Conservation (phyloP, 2,888 invertebrate species). For the Scaptomyza parva region DNA sequence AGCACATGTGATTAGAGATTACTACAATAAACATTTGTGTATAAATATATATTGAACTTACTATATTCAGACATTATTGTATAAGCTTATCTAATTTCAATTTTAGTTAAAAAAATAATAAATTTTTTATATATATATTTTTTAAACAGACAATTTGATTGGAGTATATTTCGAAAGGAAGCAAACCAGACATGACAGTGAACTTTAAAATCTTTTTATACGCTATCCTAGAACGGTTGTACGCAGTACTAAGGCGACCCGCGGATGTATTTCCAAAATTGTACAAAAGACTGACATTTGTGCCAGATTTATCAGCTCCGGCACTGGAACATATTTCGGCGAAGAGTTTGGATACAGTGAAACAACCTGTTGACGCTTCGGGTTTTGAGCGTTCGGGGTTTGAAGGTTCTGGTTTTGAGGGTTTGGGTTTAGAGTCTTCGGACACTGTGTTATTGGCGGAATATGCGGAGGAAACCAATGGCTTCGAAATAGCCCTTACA, state of each 20-base stretch:
- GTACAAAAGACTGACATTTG: background rate
- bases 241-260: no score
- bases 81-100: no score
- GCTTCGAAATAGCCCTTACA: background rate
- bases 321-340: background rate
- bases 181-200: no score
- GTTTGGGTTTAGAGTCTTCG: no score
- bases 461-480: background rate
- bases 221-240: no score
- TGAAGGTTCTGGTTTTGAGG: no score
- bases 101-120: no score
- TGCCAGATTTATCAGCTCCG: background rate
- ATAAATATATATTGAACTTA: no score
- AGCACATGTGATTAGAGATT: no score
- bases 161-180: background rate
- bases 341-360: background rate
- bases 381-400: background rate
- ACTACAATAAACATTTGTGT: no score
- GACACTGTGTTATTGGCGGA: background rate
- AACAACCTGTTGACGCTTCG: background rate
- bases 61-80: no score
- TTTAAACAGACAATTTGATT: background rate
- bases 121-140: background rate
- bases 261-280: background rate
- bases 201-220: no score